A percentile compares a stretch with the other conserved stretches of the same genome.
These are phyloP conservation scores for Trochalopteron elliotii DNA, from an alignment of 2,113 vertebrate genomes.

Conservation along the genomic window DNA sequence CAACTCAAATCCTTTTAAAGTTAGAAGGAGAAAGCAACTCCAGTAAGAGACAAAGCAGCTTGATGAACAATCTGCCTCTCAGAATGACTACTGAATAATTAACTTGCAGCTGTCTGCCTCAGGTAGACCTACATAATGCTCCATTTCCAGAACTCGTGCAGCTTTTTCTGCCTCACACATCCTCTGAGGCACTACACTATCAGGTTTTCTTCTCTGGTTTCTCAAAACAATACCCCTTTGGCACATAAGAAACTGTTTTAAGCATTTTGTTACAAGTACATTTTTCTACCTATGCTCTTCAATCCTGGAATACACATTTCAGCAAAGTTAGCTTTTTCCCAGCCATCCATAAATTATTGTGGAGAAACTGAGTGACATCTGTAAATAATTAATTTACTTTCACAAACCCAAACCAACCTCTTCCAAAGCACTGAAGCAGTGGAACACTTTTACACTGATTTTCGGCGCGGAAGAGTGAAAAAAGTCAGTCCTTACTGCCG, in stretches of 20 bases:
- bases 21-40: not conserved
- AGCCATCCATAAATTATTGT: not conserved
- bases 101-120: not conserved
- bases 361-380: not conserved
- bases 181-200: not conserved
- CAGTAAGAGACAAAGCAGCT: not conserved
- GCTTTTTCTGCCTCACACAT: not conserved
- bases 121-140: not conserved
- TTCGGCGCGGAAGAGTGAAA: not conserved
- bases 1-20: not conserved
- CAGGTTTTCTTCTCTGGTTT: not conserved
- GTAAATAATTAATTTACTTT: not conserved
- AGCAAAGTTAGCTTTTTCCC: not conserved
- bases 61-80: not conserved
- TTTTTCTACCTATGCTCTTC: not conserved
- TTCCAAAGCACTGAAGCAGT: not conserved
- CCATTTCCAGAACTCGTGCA: not conserved
- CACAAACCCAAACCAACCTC: not conserved
- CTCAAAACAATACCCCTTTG: not conserved
- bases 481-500: not conserved
- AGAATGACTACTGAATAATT: not conserved
- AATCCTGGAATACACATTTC: not conserved
- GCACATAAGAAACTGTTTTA: not conserved
- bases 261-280: not conserved
- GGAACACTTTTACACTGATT: not conserved